phyloP scores from a whole-genome alignment of 2,888 invertebrate species.

The Diarsia dahlii region DNA sequence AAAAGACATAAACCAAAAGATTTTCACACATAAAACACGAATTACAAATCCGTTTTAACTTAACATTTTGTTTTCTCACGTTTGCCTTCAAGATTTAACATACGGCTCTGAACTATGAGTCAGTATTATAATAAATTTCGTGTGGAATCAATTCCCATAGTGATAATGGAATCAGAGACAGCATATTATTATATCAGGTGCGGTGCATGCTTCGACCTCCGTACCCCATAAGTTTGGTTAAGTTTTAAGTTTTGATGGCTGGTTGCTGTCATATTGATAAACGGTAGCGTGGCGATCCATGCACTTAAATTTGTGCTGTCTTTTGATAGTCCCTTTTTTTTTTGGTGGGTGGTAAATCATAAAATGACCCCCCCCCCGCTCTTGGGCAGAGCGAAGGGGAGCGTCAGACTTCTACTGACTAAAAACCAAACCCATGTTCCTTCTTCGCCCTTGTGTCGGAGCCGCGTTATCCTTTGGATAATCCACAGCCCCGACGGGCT shows the following conservation, averaged over 20 bases:
- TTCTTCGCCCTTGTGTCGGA: no score
- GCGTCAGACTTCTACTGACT: no score
- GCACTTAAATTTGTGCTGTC: neutral
- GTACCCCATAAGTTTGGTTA: constrained; percentile 69
- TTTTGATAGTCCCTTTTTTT: no score
- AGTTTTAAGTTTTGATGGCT: constrained; percentile 62
- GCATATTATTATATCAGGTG: constrained; percentile 71
- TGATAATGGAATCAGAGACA: constrained; percentile 71
- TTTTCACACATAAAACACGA: constrained; percentile 52
- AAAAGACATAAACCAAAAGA: constrained; percentile 37
- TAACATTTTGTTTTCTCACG: constrained; percentile 50
- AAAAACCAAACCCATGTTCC: no score
- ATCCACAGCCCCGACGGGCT: no score
- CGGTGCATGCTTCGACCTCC: constrained; percentile 63
- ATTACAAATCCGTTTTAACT: constrained; percentile 37
- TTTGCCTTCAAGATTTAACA: constrained; percentile 45
- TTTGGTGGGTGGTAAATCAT: no score
- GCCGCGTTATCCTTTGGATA: no score
- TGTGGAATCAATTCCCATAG: constrained; percentile 62
- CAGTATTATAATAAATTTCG: constrained; percentile 61
- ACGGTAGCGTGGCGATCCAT: constrained; percentile 17
- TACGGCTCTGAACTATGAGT: constrained; percentile 34
- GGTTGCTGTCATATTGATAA: neutral
- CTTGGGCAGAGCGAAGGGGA: no score
- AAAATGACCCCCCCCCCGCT: no score